Evolutionary conservation across 35 echinoderm and acorn worm genomes (phyloP).

Genomic region (Anneissia japonica): DNA sequence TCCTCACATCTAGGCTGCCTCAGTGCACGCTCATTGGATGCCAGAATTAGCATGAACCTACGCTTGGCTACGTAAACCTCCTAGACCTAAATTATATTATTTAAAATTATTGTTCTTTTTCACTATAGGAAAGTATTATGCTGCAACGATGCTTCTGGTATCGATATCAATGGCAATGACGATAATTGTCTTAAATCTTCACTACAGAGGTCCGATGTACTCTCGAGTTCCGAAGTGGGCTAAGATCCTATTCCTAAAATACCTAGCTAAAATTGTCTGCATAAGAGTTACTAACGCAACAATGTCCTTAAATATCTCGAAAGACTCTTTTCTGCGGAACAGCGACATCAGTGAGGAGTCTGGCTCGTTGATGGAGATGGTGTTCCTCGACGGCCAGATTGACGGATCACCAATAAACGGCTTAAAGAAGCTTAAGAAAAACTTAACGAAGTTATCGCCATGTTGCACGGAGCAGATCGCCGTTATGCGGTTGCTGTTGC

Average conservation of each 20-base stretch:
- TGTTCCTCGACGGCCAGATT: neutral
- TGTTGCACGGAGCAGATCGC: neutral
- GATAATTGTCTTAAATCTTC: conserved; percentile 78
- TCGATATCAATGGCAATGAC: conserved; percentile 86
- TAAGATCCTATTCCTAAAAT: conserved; percentile 28
- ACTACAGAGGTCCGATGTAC: conserved; percentile 76
- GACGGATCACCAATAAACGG: neutral
- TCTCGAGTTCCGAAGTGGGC: conserved; percentile 56
- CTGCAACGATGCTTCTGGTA: conserved; percentile 85
- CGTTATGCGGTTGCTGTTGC: conserved; percentile 50
- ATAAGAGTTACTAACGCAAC: neutral
- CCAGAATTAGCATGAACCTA: no score
- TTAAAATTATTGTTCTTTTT: conserved; percentile 2
- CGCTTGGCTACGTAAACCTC: no score
- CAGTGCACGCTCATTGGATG: no score
- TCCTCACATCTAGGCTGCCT: neutral
- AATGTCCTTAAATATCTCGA: neutral
- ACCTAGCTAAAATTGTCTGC: conserved; percentile 27
- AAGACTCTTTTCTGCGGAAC: neutral
- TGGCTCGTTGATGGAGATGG: neutral
- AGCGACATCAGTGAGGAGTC: neutral
- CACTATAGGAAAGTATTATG: conserved; percentile 88
- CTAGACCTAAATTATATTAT: no score
- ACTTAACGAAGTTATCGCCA: neutral
- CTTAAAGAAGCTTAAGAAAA: neutral